These are phyloP conservation scores for Trematocara stigmaticum DNA, from an alignment of 2,113 vertebrate genomes.

Conservation along the genomic window DNA sequence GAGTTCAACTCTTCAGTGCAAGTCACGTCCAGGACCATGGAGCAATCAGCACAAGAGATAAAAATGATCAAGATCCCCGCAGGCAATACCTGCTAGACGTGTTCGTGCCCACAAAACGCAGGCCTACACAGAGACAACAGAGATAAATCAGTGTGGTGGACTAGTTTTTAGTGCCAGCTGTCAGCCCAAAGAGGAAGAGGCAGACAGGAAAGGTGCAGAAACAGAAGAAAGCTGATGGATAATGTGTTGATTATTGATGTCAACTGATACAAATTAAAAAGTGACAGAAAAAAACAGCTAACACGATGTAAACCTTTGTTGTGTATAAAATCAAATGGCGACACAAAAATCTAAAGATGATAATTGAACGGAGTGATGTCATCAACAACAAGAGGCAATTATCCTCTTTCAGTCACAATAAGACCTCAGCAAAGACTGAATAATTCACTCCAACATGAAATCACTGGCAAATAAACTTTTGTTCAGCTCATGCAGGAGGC, in stretches of 20 bases:
- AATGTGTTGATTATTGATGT: neutral
- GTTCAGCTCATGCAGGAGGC: neutral
- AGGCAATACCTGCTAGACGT: slow-evolving; percentile 10
- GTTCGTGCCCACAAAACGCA: slow-evolving; percentile 20
- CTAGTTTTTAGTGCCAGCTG: neutral
- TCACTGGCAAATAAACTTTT: neutral
- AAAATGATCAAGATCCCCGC: slow-evolving; percentile 34
- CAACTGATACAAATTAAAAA: neutral
- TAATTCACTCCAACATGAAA: neutral
- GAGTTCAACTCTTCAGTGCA: neutral
- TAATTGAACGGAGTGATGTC: neutral
- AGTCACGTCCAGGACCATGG: neutral
- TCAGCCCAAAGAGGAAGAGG: neutral
- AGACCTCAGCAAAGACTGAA: neutral
- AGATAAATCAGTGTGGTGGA: slow-evolving; percentile 16
- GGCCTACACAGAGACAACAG: neutral
- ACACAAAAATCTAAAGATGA: neutral
- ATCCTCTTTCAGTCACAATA: neutral
- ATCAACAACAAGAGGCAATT: neutral
- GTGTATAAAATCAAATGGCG: neutral
- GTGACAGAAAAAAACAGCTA: neutral
- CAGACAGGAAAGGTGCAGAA: neutral
- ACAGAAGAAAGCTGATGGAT: neutral
- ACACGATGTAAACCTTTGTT: neutral
- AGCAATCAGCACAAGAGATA: slow-evolving; percentile 23